Evolutionary conservation across 2,113 vertebrate genomes (phyloP).

Genomic region (Capreolus pygargus): DNA sequence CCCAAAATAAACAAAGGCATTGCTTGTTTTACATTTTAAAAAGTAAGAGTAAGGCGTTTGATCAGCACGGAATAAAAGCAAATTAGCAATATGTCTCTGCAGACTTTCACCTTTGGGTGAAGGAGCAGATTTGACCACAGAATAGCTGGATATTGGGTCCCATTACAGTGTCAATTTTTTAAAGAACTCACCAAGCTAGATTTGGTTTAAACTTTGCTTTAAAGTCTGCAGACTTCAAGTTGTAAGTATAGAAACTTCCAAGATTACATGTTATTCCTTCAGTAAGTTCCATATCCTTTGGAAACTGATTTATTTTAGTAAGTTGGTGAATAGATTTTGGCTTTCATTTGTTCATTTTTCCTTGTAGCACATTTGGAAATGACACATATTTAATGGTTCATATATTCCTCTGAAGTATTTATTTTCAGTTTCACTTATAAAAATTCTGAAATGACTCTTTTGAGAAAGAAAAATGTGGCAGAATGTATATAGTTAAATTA

Average conservation of each 20-base stretch:
- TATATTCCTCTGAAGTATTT: not conserved
- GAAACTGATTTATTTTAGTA: constrained; percentile 54
- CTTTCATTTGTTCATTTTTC: constrained; percentile 8
- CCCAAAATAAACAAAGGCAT: constrained; percentile 33
- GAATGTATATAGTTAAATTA: not conserved
- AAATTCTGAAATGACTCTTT: constrained; percentile 20
- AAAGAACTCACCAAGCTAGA: constrained; percentile 52
- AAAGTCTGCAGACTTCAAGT: constrained; percentile 61
- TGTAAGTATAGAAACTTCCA: constrained; percentile 56
- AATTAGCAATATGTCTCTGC: constrained; percentile 30
- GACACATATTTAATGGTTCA: not conserved
- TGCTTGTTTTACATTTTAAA: constrained; percentile 62
- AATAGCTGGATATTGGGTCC: constrained; percentile 74
- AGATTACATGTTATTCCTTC: constrained; percentile 35
- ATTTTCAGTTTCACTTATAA: constrained; percentile 61
- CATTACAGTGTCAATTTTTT: constrained; percentile 70
- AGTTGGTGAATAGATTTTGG: constrained; percentile 43
- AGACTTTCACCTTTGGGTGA: constrained; percentile 32
- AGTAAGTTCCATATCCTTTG: constrained; percentile 1
- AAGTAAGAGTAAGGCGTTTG: constrained; percentile 54
- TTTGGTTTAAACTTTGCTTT: constrained; percentile 63
- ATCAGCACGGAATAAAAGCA: constrained; percentile 38
- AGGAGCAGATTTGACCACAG: constrained; percentile 58
- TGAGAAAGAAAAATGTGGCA: not conserved
- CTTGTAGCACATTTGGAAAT: constrained; percentile 34